Conservation (phyloP, 2,888 invertebrate species). For the Arrhopalites spinosus region DNA sequence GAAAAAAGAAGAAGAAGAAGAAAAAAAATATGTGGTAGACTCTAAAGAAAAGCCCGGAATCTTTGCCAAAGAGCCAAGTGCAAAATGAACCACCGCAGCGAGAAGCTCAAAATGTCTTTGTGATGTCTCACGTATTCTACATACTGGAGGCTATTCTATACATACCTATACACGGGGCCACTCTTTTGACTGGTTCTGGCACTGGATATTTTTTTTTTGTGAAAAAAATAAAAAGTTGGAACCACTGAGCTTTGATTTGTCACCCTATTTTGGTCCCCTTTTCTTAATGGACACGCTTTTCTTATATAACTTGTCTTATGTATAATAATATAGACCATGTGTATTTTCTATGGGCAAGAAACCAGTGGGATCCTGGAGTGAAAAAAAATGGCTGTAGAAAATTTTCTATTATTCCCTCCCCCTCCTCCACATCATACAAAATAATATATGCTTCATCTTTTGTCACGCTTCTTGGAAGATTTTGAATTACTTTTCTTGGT, state of each 20-base stretch:
- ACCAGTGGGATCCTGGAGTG: background rate
- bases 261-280: constrained; percentile 23
- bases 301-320: too few species aligned
- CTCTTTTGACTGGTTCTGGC: background rate
- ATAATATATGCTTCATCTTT: too few species aligned
- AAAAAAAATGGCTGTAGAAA: too few species aligned
- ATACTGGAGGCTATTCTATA: background rate
- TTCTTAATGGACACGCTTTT: constrained; percentile 19
- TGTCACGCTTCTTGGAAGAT: too few species aligned
- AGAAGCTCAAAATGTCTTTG: constrained; percentile 23
- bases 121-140: constrained; percentile 13
- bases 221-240: constrained; percentile 23
- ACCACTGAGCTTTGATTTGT: constrained; percentile 28
- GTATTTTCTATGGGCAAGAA: background rate
- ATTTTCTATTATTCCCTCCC: background rate
- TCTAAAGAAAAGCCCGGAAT: constrained; percentile 2
- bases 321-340: too few species aligned
- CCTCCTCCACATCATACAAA: too few species aligned
- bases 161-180: background rate
- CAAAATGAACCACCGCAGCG: constrained; percentile 12
- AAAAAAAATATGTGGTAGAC: constrained; percentile 1
- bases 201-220: constrained; percentile 16
- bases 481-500: too few species aligned
- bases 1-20: background rate
- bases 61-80: background rate